Evolutionary conservation across 2,797 vertebrate species (phyloP).

Genomic region (Anolis apletophallus): DNA sequence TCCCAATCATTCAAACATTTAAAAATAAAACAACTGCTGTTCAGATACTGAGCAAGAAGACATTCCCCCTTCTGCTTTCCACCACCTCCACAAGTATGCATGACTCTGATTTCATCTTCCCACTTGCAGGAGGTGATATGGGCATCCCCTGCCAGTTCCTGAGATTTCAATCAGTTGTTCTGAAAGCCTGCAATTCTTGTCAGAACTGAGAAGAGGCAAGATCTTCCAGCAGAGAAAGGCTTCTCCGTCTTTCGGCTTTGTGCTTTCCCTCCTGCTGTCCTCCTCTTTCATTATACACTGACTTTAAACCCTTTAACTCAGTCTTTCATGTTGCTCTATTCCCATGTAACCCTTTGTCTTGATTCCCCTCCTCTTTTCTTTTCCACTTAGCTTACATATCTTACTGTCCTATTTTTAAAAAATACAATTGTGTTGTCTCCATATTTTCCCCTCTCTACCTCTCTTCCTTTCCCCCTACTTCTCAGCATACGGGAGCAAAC

Average conservation of each 20-base stretch:
- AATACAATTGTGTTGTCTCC: background rate
- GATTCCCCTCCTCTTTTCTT: background rate
- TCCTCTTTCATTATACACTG: background rate
- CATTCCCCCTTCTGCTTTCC: conserved; percentile 29
- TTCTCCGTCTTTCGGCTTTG: background rate
- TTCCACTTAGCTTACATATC: background rate
- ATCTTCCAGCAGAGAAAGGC: conserved; percentile 31
- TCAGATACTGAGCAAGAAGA: conserved; percentile 32
- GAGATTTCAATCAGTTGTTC: conserved; percentile 42
- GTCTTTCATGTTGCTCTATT: conserved; percentile 10
- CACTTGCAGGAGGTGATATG: conserved; percentile 38
- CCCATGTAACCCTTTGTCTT: background rate
- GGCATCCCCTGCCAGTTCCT: conserved; percentile 30
- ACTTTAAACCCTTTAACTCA: background rate
- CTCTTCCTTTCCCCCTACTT: background rate
- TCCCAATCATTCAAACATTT: conserved; percentile 31
- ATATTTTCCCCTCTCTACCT: background rate
- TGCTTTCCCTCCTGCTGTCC: background rate
- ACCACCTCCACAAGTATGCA: conserved; percentile 26
- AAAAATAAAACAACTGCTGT: conserved; percentile 42
- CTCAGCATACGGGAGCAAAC: background rate
- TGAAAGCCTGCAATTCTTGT: conserved; percentile 30
- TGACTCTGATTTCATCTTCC: conserved; percentile 42
- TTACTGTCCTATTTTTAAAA: background rate
- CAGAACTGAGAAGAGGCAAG: background rate